Percentiles rank a stretch among this genome's conserved stretches.
Conservation (phyloP, 2,888 invertebrate species). For the Cynaeus angustus region DNA sequence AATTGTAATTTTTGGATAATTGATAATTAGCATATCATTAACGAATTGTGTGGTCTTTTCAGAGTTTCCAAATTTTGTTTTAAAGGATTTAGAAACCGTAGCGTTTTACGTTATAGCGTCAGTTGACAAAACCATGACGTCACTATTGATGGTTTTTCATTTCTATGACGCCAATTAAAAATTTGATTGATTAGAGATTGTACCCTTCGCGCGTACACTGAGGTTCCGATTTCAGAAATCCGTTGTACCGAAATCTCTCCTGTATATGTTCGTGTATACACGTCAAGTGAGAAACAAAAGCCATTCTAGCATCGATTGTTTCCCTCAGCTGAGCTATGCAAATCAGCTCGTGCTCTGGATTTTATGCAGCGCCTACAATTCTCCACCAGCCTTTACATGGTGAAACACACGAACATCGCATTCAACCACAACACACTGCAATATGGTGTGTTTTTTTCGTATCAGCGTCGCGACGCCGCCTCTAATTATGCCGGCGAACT, state of each 20-base stretch:
- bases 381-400: conserved; percentile 59
- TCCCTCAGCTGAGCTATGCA: conserved; percentile 73
- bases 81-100: no score
- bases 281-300: conserved; percentile 53
- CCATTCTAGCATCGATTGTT: conserved; percentile 68
- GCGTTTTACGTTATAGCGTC: no score
- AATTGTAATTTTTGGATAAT: no score
- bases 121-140: no score
- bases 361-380: conserved; percentile 69
- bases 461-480: conserved; percentile 33
- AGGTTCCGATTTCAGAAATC: background rate
- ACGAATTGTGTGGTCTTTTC: no score
- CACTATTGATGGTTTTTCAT: no score
- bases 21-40: no score
- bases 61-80: no score
- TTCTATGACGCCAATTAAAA: no score
- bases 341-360: conserved; percentile 72
- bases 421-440: conserved; percentile 55
- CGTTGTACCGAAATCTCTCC: background rate
- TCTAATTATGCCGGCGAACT: conserved; percentile 27
- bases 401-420: conserved; percentile 59
- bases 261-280: conserved; percentile 13
- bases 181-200: no score
- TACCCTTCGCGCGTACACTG: no score
- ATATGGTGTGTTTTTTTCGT: conserved; percentile 48